Evolutionary conservation across 2,797 vertebrate genomes (phyloP).

Genomic region (Silurus aristotelis): DNA sequence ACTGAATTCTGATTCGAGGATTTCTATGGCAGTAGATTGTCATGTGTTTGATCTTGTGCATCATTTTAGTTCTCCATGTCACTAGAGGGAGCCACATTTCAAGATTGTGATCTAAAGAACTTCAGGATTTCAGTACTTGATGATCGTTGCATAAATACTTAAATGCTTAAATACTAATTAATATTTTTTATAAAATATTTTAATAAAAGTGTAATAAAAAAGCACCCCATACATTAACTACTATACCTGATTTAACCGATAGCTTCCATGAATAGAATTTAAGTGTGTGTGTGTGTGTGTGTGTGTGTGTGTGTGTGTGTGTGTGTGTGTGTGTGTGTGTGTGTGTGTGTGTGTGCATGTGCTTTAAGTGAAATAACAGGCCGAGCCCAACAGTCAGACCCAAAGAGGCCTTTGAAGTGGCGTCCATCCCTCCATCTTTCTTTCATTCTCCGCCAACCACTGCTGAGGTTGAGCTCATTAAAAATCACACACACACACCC

Average conservation of each 20-base stretch:
- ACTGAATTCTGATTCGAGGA: not conserved
- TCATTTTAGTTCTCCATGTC: not conserved
- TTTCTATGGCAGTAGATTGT: too few species aligned
- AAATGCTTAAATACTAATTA: not conserved
- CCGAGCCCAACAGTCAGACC: slow-evolving; percentile 53
- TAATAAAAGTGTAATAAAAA: not conserved
- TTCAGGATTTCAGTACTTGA: not conserved
- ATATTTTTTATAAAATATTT: not conserved
- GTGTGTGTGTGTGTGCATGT: slow-evolving; percentile 41
- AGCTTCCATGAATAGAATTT: not conserved
- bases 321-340: not conserved
- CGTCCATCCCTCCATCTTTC: slow-evolving; percentile 68
- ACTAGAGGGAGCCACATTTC: slow-evolving; percentile 40
- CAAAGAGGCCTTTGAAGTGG: slow-evolving; percentile 75
- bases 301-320: not conserved
- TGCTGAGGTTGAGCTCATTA: slow-evolving; percentile 55
- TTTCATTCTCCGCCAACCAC: slow-evolving; percentile 33
- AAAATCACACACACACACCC: slow-evolving; percentile 50
- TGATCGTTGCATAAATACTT: not conserved
- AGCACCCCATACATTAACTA: not conserved
- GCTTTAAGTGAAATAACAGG: slow-evolving; percentile 69
- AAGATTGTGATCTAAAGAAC: not conserved
- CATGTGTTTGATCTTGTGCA: not conserved
- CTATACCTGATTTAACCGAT: not conserved
- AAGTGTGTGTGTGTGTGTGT: not conserved